phyloP scores from a whole-genome alignment of 2,888 invertebrate genomes.

The Nasonia oneida region DNA sequence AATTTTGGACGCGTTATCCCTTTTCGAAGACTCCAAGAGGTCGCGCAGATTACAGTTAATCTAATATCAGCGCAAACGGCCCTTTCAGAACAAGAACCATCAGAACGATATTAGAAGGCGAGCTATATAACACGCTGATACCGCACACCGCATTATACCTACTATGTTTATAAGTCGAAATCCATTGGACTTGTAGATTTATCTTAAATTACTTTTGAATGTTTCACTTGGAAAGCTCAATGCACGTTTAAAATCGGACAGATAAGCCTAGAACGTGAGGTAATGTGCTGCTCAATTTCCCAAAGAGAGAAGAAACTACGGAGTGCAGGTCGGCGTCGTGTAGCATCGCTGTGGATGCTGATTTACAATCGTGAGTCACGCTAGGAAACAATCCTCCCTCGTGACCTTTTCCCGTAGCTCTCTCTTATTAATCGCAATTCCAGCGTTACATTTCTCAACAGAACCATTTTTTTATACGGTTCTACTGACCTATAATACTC shows the following conservation, averaged over 20 bases:
- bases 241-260: background rate
- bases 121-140: constrained; percentile 15
- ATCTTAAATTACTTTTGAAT: too few species aligned
- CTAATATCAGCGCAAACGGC: constrained; percentile 34
- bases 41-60: constrained; percentile 26
- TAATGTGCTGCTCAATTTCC: constrained; percentile 7
- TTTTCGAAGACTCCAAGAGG: background rate
- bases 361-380: constrained; percentile 70
- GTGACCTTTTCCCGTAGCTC: constrained; percentile 16
- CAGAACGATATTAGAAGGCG: constrained; percentile 38
- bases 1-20: constrained; percentile 9
- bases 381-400: constrained; percentile 57
- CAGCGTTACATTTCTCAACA: constrained; percentile 41
- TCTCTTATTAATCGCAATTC: too few species aligned
- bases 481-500: constrained; percentile 15
- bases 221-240: background rate
- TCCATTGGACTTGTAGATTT: too few species aligned
- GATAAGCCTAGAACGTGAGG: background rate
- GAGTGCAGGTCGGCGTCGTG: background rate
- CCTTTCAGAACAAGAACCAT: constrained; percentile 42
- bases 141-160: background rate
- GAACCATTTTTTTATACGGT: background rate
- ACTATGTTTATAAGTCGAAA: too few species aligned
- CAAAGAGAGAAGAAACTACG: background rate
- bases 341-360: constrained; percentile 64